Base-by-base conservation (phyloP, 2,888 invertebrate species). In the Trissolcus brochymenae region DNA sequence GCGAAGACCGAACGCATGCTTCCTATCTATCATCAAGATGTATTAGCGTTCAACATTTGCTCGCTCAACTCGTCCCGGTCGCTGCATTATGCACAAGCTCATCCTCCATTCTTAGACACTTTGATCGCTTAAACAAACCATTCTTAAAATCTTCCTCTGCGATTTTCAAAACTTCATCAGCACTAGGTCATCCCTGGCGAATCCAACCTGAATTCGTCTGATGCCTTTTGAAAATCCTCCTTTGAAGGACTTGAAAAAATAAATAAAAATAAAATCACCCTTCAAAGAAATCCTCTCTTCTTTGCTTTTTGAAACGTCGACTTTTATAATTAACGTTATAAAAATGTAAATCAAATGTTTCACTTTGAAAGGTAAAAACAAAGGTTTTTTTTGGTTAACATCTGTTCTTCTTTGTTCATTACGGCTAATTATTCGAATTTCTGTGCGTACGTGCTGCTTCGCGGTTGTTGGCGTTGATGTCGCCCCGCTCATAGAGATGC, bases 21-120 rank as follows among this genome's bases (percentile, higher is more conserved):
- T 85, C 85, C 87, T 88, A 88, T 88, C 88, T 86, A 88, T 88
- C 88, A 88, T 88, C 87, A 85, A 87, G 88, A 88, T 88, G 85
- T 87, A 88, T 88, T 87, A 88, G 86, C 88, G 86, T 85, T 85
- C 86, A 85, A 85, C 87, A 85, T 87, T 88, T 84, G 86, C 86
- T 82, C 83, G 86, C 84, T 84, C 86, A 87, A 85, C 86, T 87
- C 85, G 85, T 87, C 81, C 77, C 73, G 53, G 74, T 85, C 46
- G 84, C 84, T 89, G 88, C 87, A 89, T 89, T 88, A 88, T 89
- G 86, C 87, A 89, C 84, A 84, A 87, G 76, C 66, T 65, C 74
- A 65, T 71, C 74, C 35, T 11, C 9, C 40, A 51, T 50, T 76
- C 60, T 29, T 17, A 56, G 65, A 64, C 43, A 66, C 46, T 67